Percentiles rank a stretch among this genome's conserved stretches.
These are phyloP conservation scores for Sycophila texana DNA, from an alignment of 2,888 invertebrate species.

Conservation along the genomic window DNA sequence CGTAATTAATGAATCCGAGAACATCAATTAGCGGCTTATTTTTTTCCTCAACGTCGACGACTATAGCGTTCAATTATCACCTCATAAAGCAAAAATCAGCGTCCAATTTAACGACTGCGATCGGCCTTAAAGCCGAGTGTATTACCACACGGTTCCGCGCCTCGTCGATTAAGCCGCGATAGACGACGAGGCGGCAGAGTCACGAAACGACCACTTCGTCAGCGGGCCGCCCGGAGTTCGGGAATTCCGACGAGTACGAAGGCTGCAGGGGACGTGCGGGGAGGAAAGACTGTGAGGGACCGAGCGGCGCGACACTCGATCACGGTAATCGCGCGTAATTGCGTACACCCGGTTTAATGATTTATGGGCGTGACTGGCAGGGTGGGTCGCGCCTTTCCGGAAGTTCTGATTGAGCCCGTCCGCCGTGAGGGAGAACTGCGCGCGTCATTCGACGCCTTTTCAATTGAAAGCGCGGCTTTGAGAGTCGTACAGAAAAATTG, in stretches of 20 bases:
- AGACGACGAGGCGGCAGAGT: no score
- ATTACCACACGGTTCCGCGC: not conserved
- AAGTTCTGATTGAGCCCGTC: not conserved
- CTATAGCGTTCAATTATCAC: constrained; percentile 40
- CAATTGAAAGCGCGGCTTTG: no score
- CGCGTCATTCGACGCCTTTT: not conserved
- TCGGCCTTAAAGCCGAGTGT: not conserved
- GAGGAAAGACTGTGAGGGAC: not conserved
- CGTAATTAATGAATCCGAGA: constrained; percentile 32
- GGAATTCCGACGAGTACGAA: constrained; percentile 6
- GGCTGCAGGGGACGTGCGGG: not conserved
- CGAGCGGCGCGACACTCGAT: constrained; percentile 36
- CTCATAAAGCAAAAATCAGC: constrained; percentile 16
- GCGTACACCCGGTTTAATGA: constrained; percentile 16
- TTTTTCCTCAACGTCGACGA: not conserved
- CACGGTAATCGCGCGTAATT: constrained; percentile 30
- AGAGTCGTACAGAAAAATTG: no score
- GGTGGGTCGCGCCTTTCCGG: not conserved
- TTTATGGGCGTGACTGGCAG: constrained; percentile 11
- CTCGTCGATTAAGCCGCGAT: not conserved
- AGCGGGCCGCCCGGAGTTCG: not conserved
- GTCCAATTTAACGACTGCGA: constrained; percentile 22
- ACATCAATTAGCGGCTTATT: constrained; percentile 30
- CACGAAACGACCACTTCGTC: constrained; percentile 19
- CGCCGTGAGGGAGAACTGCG: not conserved